Evolutionary conservation across 1,140 invertebrate species (phyloP).

Genomic region (Steinernema khuongi): DNA sequence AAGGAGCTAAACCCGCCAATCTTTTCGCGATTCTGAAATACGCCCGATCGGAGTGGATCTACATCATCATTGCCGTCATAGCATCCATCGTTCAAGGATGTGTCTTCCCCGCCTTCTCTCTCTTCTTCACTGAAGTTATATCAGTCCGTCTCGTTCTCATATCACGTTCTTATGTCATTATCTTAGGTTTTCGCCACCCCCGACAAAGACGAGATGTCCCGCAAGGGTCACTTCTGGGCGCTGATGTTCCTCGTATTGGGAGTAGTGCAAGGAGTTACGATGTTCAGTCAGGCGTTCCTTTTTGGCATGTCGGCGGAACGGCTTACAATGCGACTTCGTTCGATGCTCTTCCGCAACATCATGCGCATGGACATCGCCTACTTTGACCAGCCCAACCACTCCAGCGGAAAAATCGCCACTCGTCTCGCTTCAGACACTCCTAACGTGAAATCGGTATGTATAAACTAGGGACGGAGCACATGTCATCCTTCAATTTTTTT

Average conservation of each 20-base stretch:
- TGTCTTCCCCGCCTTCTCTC: constrained; percentile 42
- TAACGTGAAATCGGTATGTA: constrained; percentile 60
- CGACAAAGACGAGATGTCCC: constrained; percentile 33
- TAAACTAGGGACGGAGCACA: too few relatives aligned
- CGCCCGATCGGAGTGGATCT: constrained; percentile 36
- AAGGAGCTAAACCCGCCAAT: constrained; percentile 31
- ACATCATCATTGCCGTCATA: constrained; percentile 29
- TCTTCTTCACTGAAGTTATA: constrained; percentile 44
- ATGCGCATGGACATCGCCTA: constrained; percentile 62
- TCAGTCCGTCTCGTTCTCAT: constrained; percentile 19
- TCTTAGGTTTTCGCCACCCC: constrained; percentile 39
- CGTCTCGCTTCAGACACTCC: constrained; percentile 63
- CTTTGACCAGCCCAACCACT: constrained; percentile 63
- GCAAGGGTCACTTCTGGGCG: constrained; percentile 50
- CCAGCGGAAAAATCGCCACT: constrained; percentile 62
- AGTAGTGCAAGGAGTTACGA: constrained; percentile 23
- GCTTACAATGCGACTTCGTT: constrained; percentile 61
- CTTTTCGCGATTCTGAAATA: constrained; percentile 36
- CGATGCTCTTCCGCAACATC: constrained; percentile 60
- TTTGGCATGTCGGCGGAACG: constrained; percentile 60
- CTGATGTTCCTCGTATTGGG: constrained; percentile 45
- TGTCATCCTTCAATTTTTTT: too few relatives aligned
- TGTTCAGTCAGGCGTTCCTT: constrained; percentile 37
- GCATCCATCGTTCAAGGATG: constrained; percentile 34
- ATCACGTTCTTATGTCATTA: neutral